phyloP scores from a whole-genome alignment of 30 jellyfish, hydroid and myxozoan genomes.

The Cassiopea andromeda region DNA sequence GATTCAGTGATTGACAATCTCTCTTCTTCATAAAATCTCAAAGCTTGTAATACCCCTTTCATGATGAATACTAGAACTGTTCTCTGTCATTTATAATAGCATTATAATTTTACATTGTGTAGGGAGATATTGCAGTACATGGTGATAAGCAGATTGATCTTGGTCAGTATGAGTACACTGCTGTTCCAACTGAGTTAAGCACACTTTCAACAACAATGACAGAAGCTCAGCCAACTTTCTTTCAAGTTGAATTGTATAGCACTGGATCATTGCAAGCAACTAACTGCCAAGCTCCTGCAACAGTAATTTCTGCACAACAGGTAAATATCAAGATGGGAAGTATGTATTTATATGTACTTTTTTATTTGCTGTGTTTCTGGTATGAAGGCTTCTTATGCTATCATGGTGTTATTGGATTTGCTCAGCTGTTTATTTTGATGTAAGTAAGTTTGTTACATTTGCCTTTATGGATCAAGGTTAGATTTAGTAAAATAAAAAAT shows the following conservation, averaged over 20 bases:
- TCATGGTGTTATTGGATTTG: no score
- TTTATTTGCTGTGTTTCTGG: not conserved
- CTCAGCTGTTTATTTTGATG: no score
- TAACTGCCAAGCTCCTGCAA: conserved; percentile 61
- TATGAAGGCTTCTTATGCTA: no score
- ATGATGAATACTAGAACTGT: no score
- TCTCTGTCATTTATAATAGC: not conserved
- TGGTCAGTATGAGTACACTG: conserved; percentile 48
- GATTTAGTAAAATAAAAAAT: no score
- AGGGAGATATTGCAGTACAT: conserved; percentile 52
- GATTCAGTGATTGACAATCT: no score
- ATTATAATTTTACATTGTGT: not conserved
- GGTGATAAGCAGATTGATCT: conserved; percentile 67
- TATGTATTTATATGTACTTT: not conserved
- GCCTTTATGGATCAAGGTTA: no score
- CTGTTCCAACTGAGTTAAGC: conserved; percentile 35
- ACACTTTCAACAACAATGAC: conserved; percentile 31
- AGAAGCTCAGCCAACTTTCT: conserved; percentile 70
- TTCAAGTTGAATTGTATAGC: conserved; percentile 74
- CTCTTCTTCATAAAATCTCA: no score
- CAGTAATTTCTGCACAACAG: conserved; percentile 77
- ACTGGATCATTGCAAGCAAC: conserved; percentile 44
- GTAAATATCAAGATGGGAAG: no score
- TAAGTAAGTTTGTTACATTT: no score
- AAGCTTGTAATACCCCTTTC: no score